Percentiles rank a stretch among this genome's conserved stretches.
Evolutionary conservation across 1,140 invertebrate genomes (phyloP).

Genomic region (Ceratina japonica): DNA sequence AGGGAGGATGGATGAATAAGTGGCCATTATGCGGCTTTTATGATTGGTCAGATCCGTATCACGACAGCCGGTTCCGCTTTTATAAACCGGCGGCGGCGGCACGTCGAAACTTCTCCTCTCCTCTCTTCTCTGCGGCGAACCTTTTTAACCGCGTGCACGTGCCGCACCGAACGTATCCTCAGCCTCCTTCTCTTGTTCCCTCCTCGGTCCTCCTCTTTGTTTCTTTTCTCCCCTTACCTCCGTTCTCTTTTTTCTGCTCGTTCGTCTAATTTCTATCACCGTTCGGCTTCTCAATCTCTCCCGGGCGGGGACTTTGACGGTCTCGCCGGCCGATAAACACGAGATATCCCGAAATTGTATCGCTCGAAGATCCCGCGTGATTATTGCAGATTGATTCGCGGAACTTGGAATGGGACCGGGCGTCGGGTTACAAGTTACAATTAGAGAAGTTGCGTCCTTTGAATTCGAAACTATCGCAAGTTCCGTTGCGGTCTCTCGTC

Average conservation of each 20-base stretch:
- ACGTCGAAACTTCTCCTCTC: slow-evolving; percentile 74
- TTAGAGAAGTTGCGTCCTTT: too few species aligned
- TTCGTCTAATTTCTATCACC: background rate
- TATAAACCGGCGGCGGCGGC: slow-evolving; percentile 67
- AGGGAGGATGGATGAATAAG: slow-evolving; percentile 75
- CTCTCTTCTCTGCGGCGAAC: slow-evolving; percentile 69
- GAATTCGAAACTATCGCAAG: too few species aligned
- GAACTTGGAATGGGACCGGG: too few species aligned
- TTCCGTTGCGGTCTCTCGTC: too few species aligned
- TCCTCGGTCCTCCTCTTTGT: slow-evolving; percentile 23
- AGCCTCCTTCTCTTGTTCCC: slow-evolving; percentile 30
- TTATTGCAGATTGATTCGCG: too few species aligned
- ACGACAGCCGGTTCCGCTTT: slow-evolving; percentile 79
- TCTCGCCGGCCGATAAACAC: too few species aligned
- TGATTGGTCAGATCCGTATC: slow-evolving; percentile 80
- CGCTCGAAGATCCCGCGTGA: too few species aligned
- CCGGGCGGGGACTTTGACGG: too few species aligned
- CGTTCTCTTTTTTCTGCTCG: slow-evolving; percentile 17
- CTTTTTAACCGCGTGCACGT: slow-evolving; percentile 79
- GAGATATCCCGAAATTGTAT: too few species aligned
- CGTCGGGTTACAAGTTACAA: too few species aligned
- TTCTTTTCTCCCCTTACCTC: background rate
- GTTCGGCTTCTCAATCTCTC: too few species aligned
- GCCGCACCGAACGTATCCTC: slow-evolving; percentile 57
- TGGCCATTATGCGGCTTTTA: slow-evolving; percentile 79